Percentiles rank a stretch among this genome's conserved stretches.
phyloP scores from a whole-genome alignment of 2,113 vertebrate species.

The Percopsis transmontana region DNA sequence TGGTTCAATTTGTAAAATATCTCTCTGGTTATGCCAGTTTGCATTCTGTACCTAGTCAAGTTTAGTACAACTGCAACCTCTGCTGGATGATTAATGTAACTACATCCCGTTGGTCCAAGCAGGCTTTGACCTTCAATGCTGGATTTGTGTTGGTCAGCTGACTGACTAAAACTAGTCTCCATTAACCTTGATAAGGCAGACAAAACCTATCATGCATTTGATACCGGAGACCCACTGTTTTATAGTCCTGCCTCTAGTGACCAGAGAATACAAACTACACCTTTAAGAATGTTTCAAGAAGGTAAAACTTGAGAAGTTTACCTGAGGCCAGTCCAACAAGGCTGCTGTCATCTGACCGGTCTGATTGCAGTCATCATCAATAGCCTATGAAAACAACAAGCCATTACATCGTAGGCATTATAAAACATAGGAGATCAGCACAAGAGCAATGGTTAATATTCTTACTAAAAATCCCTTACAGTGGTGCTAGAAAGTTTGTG shows the following conservation, averaged over 20 bases:
- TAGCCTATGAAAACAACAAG: conserved; percentile 78
- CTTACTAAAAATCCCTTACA: background rate
- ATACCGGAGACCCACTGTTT: background rate
- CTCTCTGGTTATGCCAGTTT: too few relatives aligned
- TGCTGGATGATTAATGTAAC: conserved; percentile 23
- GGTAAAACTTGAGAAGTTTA: conserved; percentile 41
- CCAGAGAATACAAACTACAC: too few relatives aligned
- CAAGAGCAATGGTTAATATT: background rate
- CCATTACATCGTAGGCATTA: background rate
- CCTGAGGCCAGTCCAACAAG: conserved; percentile 91
- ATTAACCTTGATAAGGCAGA: conserved; percentile 44
- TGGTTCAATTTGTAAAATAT: too few relatives aligned
- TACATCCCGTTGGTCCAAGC: background rate
- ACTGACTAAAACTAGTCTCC: conserved; percentile 32
- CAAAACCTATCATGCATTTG: conserved; percentile 6
- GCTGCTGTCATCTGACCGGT: conserved; percentile 92
- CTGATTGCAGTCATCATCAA: conserved; percentile 93
- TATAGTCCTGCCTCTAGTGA: too few relatives aligned
- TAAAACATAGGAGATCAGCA: background rate
- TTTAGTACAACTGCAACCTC: conserved; percentile 11
- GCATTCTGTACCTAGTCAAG: background rate
- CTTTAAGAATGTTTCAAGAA: background rate
- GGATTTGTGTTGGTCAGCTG: conserved; percentile 24
- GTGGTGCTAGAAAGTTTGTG: too few relatives aligned
- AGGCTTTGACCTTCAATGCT: conserved; percentile 37